phyloP scores from a whole-genome alignment of 2,113 vertebrate species.

The Lasiurus borealis region DNA sequence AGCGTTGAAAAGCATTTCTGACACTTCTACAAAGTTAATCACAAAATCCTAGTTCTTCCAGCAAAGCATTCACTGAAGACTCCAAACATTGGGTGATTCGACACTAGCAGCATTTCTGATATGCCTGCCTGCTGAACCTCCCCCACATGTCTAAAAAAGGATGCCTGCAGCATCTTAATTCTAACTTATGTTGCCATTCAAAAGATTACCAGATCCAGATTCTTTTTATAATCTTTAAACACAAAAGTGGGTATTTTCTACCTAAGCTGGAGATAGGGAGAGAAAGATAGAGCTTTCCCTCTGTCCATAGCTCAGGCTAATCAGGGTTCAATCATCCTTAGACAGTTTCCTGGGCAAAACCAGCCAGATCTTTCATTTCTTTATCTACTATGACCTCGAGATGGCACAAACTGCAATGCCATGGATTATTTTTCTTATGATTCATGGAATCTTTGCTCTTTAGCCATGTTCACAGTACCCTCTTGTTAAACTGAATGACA shows the following conservation, averaged over 20 bases:
- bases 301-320: conserved; percentile 27
- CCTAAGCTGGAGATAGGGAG: background rate
- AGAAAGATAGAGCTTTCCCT: conserved; percentile 31
- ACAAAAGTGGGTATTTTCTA: conserved; percentile 44
- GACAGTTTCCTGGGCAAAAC: conserved; percentile 21
- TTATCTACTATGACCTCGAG: conserved; percentile 40
- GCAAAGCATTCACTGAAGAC: conserved; percentile 30
- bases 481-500: background rate
- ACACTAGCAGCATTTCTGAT: background rate
- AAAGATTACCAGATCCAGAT: conserved; percentile 56
- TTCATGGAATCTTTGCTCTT: conserved; percentile 12
- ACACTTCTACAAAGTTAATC: conserved; percentile 65
- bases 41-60: conserved; percentile 61
- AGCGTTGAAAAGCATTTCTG: conserved; percentile 57
- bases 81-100: background rate
- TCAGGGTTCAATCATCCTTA: conserved; percentile 53
- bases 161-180: conserved; percentile 1
- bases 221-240: conserved; percentile 55
- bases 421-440: background rate
- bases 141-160: background rate
- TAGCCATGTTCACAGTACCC: background rate
- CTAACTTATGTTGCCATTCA: conserved; percentile 37
- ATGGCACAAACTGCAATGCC: background rate
- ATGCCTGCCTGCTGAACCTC: background rate
- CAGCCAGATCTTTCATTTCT: conserved; percentile 56